Conservation (phyloP, 2,113 vertebrate genomes). For the Dryoscopus gambensis region DNA sequence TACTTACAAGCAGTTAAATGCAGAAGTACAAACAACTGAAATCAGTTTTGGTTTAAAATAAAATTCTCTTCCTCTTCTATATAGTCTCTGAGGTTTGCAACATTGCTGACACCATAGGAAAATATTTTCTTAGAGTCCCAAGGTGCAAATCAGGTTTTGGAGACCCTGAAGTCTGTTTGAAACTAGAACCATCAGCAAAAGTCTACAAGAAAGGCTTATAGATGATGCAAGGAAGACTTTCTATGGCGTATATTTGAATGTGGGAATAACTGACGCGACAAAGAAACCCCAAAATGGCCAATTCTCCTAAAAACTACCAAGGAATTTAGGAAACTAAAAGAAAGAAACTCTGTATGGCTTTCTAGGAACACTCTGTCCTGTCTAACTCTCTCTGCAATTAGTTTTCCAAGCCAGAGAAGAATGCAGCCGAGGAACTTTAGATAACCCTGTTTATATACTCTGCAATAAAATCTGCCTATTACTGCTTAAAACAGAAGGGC, state of each 20-base stretch:
- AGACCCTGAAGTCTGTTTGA: background rate
- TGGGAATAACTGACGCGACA: background rate
- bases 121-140: background rate
- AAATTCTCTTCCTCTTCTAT: background rate
- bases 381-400: background rate
- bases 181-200: background rate
- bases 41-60: background rate
- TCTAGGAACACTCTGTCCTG: background rate
- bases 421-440: background rate
- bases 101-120: accelerated
- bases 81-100: background rate
- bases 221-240: background rate
- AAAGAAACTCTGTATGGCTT: background rate
- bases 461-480: background rate
- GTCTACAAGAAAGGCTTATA: background rate
- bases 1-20: background rate
- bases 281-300: accelerated
- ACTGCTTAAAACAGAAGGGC: background rate
- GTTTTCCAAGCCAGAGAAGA: background rate
- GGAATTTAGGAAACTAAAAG: background rate
- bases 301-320: background rate
- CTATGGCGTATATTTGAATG: background rate
- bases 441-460: background rate
- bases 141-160: background rate
- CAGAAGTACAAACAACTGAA: background rate